Percentiles rank a stretch among this genome's conserved stretches.
Evolutionary conservation across 2,888 invertebrate species (phyloP).

Genomic region (Bellardia pandia): DNA sequence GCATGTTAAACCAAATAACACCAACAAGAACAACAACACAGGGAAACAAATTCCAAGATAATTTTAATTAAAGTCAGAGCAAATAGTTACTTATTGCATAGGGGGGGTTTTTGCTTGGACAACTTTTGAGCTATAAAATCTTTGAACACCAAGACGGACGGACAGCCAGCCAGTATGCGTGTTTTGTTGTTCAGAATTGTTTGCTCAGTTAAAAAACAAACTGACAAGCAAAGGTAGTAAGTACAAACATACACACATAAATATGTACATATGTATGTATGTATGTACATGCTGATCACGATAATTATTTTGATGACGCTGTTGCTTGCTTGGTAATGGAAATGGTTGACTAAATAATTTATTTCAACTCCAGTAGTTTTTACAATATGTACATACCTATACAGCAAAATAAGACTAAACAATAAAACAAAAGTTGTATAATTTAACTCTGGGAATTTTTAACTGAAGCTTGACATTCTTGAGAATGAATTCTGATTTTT

Average conservation of each 20-base stretch:
- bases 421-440: slow-evolving; percentile 32
- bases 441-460: slow-evolving; percentile 49
- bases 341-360: slow-evolving; percentile 60
- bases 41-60: slow-evolving; percentile 22
- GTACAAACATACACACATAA: not conserved
- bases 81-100: slow-evolving; percentile 32
- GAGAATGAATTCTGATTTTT: slow-evolving; percentile 36
- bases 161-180: slow-evolving; percentile 13
- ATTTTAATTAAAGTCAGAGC: slow-evolving; percentile 52
- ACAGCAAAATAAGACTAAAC: slow-evolving; percentile 10
- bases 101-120: slow-evolving; percentile 51
- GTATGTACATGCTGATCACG: slow-evolving; percentile 43
- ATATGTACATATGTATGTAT: slow-evolving; percentile 14
- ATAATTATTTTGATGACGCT: slow-evolving; percentile 46
- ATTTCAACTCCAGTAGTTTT: slow-evolving; percentile 59
- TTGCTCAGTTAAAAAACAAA: slow-evolving; percentile 13
- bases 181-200: slow-evolving; percentile 30
- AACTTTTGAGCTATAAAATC: slow-evolving; percentile 43
- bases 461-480: slow-evolving; percentile 60
- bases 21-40: not conserved
- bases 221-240: slow-evolving; percentile 36
- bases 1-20: slow-evolving; percentile 38
- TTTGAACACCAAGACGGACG: slow-evolving; percentile 20
- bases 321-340: slow-evolving; percentile 38
- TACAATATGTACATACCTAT: slow-evolving; percentile 15